phyloP scores from a whole-genome alignment of 2,888 invertebrate genomes.

The Hirtodrosophila duncani region DNA sequence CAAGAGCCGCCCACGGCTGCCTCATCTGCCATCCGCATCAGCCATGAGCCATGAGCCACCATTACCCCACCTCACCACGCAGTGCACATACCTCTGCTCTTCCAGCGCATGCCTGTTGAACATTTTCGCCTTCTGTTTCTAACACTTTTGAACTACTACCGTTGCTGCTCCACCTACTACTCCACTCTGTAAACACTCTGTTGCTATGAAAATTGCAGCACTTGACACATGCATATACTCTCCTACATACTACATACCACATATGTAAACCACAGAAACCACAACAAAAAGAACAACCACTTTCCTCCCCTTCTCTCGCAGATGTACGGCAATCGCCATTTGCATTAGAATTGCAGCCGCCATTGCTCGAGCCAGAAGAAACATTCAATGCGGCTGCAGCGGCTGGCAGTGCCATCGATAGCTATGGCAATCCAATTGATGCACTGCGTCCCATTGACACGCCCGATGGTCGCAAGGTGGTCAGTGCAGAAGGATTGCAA shows the following conservation, averaged over 20 bases:
- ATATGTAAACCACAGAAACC: constrained; percentile 16
- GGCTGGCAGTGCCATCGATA: constrained; percentile 66
- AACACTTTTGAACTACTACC: constrained; percentile 36
- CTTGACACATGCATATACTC: no score
- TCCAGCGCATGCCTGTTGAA: constrained; percentile 3
- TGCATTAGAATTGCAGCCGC: constrained; percentile 76
- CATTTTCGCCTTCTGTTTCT: constrained; percentile 34
- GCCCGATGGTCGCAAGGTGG: constrained; percentile 76
- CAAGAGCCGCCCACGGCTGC: constrained; percentile 42
- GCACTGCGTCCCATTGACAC: constrained; percentile 74
- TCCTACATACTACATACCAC: constrained; percentile 12
- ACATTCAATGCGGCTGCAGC: constrained; percentile 37
- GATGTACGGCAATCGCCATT: constrained; percentile 76
- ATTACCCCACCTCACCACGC: constrained; percentile 14
- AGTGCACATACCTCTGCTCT: constrained; percentile 5
- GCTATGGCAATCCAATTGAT: constrained; percentile 77
- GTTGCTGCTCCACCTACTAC: no score
- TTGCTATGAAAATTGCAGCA: constrained; percentile 10
- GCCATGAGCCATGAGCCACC: constrained; percentile 14
- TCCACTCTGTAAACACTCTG: no score
- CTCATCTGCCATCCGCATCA: constrained; percentile 29
- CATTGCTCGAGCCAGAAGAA: constrained; percentile 55
- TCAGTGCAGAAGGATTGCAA: constrained; percentile 75
- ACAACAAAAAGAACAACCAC: constrained; percentile 31
- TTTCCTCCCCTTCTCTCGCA: constrained; percentile 50